These are phyloP conservation scores for Cygnus olor DNA, from an alignment of 2,797 vertebrate genomes.

Conservation along the genomic window DNA sequence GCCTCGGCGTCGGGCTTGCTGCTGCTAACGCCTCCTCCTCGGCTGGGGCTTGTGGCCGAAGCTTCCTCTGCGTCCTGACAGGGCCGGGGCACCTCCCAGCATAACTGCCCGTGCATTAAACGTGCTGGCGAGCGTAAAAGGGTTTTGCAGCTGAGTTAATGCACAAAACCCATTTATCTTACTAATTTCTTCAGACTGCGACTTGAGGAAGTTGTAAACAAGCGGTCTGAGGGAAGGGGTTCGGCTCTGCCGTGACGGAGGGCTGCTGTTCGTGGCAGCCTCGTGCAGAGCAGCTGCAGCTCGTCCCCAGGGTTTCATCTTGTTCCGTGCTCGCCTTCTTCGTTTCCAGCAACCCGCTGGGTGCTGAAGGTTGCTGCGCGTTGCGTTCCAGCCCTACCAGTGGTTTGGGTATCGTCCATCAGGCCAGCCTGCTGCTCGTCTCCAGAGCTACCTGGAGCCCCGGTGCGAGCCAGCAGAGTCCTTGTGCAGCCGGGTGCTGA, in stretches of 20 bases:
- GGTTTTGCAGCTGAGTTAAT: background rate
- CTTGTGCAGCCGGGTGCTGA: background rate
- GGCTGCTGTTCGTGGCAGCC: background rate
- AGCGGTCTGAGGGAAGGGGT: background rate
- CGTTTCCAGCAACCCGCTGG: rapidly evolving
- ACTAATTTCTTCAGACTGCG: background rate
- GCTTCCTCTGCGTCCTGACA: background rate
- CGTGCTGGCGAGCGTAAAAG: background rate
- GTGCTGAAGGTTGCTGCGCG: rapidly evolving
- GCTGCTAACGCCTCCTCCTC: background rate
- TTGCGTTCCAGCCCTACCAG: background rate
- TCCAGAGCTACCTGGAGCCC: background rate
- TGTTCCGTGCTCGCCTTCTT: background rate
- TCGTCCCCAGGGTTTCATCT: rapidly evolving
- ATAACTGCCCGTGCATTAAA: background rate
- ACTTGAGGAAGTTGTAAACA: background rate
- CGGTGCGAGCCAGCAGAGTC: background rate
- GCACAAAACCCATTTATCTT: background rate
- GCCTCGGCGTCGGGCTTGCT: background rate
- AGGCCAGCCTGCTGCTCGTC: background rate
- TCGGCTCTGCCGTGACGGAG: background rate
- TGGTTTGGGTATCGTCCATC: background rate
- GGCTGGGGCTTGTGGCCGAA: background rate
- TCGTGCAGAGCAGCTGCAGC: background rate
- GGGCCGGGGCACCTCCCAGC: background rate